Evolutionary conservation across 2,797 vertebrate species (phyloP).

Genomic region (Meriones psammophilus): DNA sequence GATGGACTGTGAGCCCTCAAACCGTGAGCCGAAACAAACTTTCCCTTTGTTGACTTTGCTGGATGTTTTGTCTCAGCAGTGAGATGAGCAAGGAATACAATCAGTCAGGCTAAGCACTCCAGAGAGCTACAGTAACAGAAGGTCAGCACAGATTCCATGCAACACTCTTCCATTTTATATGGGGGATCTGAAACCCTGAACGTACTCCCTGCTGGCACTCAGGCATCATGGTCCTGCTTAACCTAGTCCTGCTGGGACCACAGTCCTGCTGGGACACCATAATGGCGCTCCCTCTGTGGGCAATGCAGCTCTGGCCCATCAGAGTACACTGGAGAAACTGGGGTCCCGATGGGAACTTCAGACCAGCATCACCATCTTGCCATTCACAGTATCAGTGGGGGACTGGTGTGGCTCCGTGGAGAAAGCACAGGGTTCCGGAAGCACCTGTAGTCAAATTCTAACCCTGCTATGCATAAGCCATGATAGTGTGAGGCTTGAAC

Average conservation of each 20-base stretch:
- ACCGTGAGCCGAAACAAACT: not conserved
- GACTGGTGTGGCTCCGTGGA: not conserved
- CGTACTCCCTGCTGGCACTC: fast-evolving
- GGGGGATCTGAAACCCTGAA: not conserved
- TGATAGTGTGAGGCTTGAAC: not conserved
- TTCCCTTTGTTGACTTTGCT: too few relatives aligned
- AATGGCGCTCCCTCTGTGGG: fast-evolving
- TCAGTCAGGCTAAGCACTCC: too few relatives aligned
- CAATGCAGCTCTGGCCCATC: fast-evolving
- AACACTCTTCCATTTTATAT: too few relatives aligned
- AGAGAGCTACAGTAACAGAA: not conserved
- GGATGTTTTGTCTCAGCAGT: not conserved
- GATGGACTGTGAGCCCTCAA: not conserved
- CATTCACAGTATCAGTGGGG: fast-evolving
- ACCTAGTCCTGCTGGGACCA: not conserved
- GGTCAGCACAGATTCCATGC: not conserved
- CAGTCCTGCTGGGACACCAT: not conserved
- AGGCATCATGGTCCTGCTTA: not conserved
- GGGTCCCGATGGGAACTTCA: not conserved
- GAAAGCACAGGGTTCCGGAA: not conserved
- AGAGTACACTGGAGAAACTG: not conserved
- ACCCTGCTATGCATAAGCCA: not conserved
- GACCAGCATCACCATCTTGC: not conserved
- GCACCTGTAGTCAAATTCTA: not conserved
- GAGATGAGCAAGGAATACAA: not conserved